Base-by-base conservation (phyloP, 2,113 vertebrate species). In the Craseonycteris thonglongyai region DNA sequence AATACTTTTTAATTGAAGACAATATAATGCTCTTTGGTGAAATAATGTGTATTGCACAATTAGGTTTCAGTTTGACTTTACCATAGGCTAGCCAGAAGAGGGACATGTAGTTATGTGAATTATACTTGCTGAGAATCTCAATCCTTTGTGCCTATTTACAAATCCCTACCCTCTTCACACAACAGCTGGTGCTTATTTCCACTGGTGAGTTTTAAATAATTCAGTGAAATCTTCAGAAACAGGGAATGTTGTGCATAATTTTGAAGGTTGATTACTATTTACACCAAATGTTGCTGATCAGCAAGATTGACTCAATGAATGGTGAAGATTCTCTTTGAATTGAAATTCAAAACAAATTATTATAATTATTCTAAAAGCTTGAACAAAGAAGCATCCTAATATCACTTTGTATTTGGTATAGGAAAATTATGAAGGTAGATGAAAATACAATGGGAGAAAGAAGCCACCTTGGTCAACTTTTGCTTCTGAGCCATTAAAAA, bases 191-290 rank as follows among this genome's bases (percentile, higher is more conserved):
- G 84, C 94, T 97, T 92, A 92, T 97, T 97, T 97, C 93, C 96
- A 96, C 92, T 82, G 74, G 82, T 72, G 96, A 97, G 75, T 97
- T 96, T 98, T 98, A 98, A 98, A 98, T 97, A 97, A 97, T 98
- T 97, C 97, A 97, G 96, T 97, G 97, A 96, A 96, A 93, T 96
- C 95, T 95, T 97, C 91, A 97, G 96, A 96, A 96, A 92, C 81
- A 94, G 49, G 56, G 91, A 96, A 95, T 96, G 83, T 96, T 98
- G 96, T 97, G 93, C 96, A 97, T 98, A 97, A 97, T 95, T 95
- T 93, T 97, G 93, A 96, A 97, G 92, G 84, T 94, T 96, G 93
- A 96, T 97, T 96, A 96, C 93, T 97, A 85, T 94, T 97, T 97
- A 96, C 92, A 95, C 95, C 96, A 97, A 97, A 97, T 97, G 96